These are phyloP conservation scores for Chloroclystis v-ata DNA, from an alignment of 2,888 invertebrate genomes.

Conservation along the genomic window DNA sequence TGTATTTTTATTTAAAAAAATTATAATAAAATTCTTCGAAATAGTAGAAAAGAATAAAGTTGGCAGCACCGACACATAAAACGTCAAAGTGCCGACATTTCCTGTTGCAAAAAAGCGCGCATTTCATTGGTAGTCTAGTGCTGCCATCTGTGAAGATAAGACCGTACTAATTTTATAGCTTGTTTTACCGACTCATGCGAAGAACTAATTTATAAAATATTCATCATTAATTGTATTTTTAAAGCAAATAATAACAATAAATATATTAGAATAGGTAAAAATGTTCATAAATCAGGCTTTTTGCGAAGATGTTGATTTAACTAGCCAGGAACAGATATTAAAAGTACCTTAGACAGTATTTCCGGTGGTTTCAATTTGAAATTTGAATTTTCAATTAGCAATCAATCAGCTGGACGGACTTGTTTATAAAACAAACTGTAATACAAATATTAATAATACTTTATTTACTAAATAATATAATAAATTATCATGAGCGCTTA, in stretches of 20 bases:
- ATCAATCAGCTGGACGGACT: not conserved
- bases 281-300: too few relatives aligned
- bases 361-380: slow-evolving; percentile 27
- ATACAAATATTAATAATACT: not conserved
- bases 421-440: not conserved
- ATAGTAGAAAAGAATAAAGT: slow-evolving; percentile 18
- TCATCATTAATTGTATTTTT: not conserved
- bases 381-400: not conserved
- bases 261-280: not conserved
- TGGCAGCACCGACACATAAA: slow-evolving; percentile 39
- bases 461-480: slow-evolving; percentile 17
- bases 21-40: too few relatives aligned
- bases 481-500: slow-evolving; percentile 31
- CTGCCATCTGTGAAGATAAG: slow-evolving; percentile 48
- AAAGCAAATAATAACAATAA: too few relatives aligned
- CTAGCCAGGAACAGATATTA: too few relatives aligned
- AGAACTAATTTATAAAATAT: not conserved
- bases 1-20: too few relatives aligned
- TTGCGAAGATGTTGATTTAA: too few relatives aligned
- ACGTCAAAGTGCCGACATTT: slow-evolving; percentile 43
- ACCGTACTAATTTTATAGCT: slow-evolving; percentile 13
- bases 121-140: slow-evolving; percentile 35
- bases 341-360: not conserved
- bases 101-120: slow-evolving; percentile 51
- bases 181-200: slow-evolving; percentile 34